Evolutionary conservation across 2,888 invertebrate species (phyloP).

Genomic region (Drosophila mettleri): DNA sequence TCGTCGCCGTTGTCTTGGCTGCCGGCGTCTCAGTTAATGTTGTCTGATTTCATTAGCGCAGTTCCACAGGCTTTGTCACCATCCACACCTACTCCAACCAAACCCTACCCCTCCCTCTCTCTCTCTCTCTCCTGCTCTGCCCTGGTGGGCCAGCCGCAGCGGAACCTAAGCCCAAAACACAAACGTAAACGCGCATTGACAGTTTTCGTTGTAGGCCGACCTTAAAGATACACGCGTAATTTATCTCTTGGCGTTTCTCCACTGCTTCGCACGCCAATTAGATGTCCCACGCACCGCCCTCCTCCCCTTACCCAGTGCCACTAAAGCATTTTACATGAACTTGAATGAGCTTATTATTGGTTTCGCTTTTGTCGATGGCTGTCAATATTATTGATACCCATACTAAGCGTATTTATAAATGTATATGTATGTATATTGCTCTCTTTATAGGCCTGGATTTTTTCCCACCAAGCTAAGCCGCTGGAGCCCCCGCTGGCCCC

Average conservation of each 20-base stretch:
- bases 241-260: slow-evolving; percentile 57
- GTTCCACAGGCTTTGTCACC: slow-evolving; percentile 26
- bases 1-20: slow-evolving; percentile 40
- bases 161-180: slow-evolving; percentile 2
- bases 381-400: slow-evolving; percentile 72
- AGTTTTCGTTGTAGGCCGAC: slow-evolving; percentile 53
- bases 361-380: slow-evolving; percentile 51
- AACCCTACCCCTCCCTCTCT: background rate
- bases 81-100: background rate
- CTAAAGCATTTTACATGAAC: slow-evolving; percentile 73
- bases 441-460: slow-evolving; percentile 59
- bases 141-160: background rate
- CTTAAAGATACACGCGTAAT: slow-evolving; percentile 71
- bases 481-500: background rate
- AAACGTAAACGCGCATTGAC: slow-evolving; percentile 59
- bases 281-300: slow-evolving; percentile 3
- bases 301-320: background rate
- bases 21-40: slow-evolving; percentile 74
- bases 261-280: slow-evolving; percentile 74
- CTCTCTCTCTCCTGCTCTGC: background rate
- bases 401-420: slow-evolving; percentile 62
- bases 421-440: slow-evolving; percentile 46
- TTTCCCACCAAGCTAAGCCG: slow-evolving; percentile 63
- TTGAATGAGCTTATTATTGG: slow-evolving; percentile 77
- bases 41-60: slow-evolving; percentile 78